Conservation (phyloP, 2,888 invertebrate genomes). For the Eurois occulta region DNA sequence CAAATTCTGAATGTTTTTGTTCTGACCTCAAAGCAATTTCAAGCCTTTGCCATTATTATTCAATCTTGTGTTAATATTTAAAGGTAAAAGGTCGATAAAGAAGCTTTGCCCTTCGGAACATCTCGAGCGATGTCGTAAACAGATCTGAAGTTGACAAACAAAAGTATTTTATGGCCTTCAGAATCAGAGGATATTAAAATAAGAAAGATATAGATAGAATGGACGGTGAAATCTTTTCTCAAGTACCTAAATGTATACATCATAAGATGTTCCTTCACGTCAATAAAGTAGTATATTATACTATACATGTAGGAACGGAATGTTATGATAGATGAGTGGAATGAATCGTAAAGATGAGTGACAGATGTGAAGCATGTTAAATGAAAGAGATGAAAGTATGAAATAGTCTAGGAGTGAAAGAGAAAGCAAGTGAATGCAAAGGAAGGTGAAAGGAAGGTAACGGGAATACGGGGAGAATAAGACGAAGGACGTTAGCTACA, state of each 20-base stretch:
- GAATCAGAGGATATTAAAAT: slow-evolving; percentile 53
- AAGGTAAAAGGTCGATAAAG: slow-evolving; percentile 38
- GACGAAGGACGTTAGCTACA: too few relatives aligned
- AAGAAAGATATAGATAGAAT: slow-evolving; percentile 20
- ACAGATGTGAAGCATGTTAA: too few relatives aligned
- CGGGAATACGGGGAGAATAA: too few relatives aligned
- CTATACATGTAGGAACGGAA: too few relatives aligned
- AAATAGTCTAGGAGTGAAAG: too few relatives aligned
- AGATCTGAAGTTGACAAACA: slow-evolving; percentile 56
- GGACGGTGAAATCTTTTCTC: neutral
- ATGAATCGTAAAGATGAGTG: too few relatives aligned
- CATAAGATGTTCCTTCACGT: neutral
- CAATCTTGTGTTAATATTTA: slow-evolving; percentile 53
- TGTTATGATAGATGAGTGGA: too few relatives aligned
- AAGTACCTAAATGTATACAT: slow-evolving; percentile 4
- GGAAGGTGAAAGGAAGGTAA: too few relatives aligned
- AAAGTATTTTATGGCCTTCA: slow-evolving; percentile 47
- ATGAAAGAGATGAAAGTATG: too few relatives aligned
- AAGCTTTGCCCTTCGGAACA: slow-evolving; percentile 32
- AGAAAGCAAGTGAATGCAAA: too few relatives aligned
- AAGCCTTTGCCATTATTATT: slow-evolving; percentile 46
- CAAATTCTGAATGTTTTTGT: slow-evolving; percentile 15
- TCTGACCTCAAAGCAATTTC: slow-evolving; percentile 23
- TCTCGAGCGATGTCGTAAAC: slow-evolving; percentile 47
- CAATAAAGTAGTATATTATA: slow-evolving; percentile 7